Base-by-base conservation (phyloP, 2,888 invertebrate species). In the Oscheius sp. region DNA sequence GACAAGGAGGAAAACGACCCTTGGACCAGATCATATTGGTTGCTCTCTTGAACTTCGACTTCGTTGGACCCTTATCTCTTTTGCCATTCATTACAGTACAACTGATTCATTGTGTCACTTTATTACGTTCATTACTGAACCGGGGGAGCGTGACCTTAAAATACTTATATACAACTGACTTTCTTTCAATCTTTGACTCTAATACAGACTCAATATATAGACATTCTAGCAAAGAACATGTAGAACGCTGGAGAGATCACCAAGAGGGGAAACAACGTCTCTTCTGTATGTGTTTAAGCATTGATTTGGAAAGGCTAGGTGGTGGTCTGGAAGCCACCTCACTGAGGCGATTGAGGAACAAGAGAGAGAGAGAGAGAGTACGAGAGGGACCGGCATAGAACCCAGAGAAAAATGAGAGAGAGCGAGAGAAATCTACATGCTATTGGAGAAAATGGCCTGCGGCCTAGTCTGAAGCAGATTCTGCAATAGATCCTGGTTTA, bases 181-280 rank as follows among this genome's bases (percentile, higher is more conserved):
- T 21, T 55, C 21, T 42, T 53, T 53, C 53, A 53, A 29, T 53
- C 29, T 53, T 53, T 53, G 53, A 53, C 53, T 53, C 53, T 50
- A 50, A 50, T 0, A 50, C 13, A 4, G 32, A 21, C 32, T 7
- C 32, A 33, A n/a, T 53, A 21, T 21, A n/a, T 47, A 47, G 11
- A 63, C 63, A 68, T 35, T 55, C 68, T 68, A 68, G 68, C 68
- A 55, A 29, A 68, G 42, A 42, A 42, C n/a, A 50, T 51, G 13
- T 55, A 68, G 55, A 68, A 68, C 55, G 68, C 68, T 33, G 53
- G 9, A 32, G 68, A 68, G 68, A 68, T 68, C 68, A 21, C 2
- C 21, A 55, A 55, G 21, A 35, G 35, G 37, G 50, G 21, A 50
- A 21, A 32, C 7, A 50, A 53, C 66, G 32, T 53, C 9, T 47